Evolutionary conservation across 2,888 invertebrate genomes (phyloP), one percentile per base, ranked within the genome.

Genomic region (Andrena minutula): DNA sequence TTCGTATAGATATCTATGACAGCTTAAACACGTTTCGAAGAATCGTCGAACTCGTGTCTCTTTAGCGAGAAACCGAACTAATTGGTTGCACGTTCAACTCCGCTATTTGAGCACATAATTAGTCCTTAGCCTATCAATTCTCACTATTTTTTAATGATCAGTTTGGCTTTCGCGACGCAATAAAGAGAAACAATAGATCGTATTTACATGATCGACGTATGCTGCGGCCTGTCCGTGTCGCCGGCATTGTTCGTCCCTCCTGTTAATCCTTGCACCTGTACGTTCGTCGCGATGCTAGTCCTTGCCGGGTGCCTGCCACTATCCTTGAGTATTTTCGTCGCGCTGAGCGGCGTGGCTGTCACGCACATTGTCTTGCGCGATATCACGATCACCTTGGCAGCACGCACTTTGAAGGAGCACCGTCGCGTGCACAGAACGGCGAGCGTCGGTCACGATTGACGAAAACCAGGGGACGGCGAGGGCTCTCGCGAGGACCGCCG

Each of bases 191-290:
- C 30, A 28, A 56, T 10, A 60, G 8, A 41, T 26, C 10, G 20
- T 91, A 93, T 91, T 93, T 92, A 93, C 93, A 93, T 92, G 92
- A 93, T 92, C 87, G 93, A 93, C 83, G 93, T 93, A 87, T 93
- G 93, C 75, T 90, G 92, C 16, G 93, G 92, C 75, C 90, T 89
- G 49, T 88, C 85, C 73, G 71, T 61, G 69, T 87, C 87, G 77
- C 82, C 88, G 82, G 64, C 86, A 86, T 85, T 81, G 79, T 73
- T 86, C 58, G 87, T 84, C 73, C 73, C 82, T 74, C 87, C 88
- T 68, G 87, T 76, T 78, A 89, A 88, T 88, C 89, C 89, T 84
- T 89, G 86, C 86, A 89, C 87, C 86, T 88, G 86, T 88, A 89
- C 88, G 86, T 89, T 88, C 84, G 85, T 88, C 47, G 84, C 84